Evolutionary conservation across 2,888 invertebrate species (phyloP).

Genomic region (Morpho helenor): DNA sequence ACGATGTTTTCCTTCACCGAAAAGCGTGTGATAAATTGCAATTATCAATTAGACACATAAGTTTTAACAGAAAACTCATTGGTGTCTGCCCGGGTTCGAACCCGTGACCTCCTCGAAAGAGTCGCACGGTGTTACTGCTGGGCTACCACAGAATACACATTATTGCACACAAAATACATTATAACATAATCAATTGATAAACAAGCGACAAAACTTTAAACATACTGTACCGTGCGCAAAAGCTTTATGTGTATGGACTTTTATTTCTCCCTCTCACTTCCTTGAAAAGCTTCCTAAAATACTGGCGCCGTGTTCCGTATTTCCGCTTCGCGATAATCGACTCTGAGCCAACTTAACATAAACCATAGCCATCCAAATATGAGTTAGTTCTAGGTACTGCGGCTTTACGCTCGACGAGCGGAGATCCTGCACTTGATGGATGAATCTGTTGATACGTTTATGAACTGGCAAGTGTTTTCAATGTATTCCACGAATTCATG

Average conservation of each 20-base stretch:
- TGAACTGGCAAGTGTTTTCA: slow-evolving; percentile 20
- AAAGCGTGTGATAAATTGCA: too few relatives aligned
- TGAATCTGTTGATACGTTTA: slow-evolving; percentile 24
- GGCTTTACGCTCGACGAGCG: slow-evolving; percentile 70
- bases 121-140: too few relatives aligned
- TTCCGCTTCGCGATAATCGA: slow-evolving; percentile 42
- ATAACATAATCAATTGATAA: too few relatives aligned
- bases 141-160: too few relatives aligned
- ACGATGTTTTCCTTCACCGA: too few relatives aligned
- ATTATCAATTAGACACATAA: too few relatives aligned
- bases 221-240: too few relatives aligned
- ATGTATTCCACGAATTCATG: slow-evolving; percentile 4
- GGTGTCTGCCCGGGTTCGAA: too few relatives aligned
- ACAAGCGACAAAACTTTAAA: too few relatives aligned
- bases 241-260: background rate
- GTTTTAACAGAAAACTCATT: too few relatives aligned
- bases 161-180: too few relatives aligned
- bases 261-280: slow-evolving; percentile 54
- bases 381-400: slow-evolving; percentile 51
- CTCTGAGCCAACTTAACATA: slow-evolving; percentile 43
- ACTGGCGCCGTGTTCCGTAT: slow-evolving; percentile 55
- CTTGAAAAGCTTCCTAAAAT: slow-evolving; percentile 75
- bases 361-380: slow-evolving; percentile 37
- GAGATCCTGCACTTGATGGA: slow-evolving; percentile 71
- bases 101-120: too few relatives aligned